Evolutionary conservation across 2,888 invertebrate species (phyloP), one percentile per base, ranked within the genome.

Genomic region (Eubasilissa splendida): DNA sequence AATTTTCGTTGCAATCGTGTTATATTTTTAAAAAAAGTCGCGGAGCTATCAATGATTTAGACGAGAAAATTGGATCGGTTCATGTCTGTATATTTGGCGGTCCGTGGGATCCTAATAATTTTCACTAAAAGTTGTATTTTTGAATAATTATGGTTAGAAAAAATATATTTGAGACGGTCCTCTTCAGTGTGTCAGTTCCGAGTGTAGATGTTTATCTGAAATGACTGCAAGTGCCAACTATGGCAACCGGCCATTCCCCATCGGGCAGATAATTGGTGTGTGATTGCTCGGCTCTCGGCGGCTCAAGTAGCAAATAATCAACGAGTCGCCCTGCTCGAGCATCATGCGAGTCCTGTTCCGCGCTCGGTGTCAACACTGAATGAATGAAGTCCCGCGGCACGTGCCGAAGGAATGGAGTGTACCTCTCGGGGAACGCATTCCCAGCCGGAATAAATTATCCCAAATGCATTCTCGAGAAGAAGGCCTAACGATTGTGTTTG

Each of bases 381-480:
- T 52, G 59, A 60, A 75, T 60, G 59, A 14, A 75, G 75, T 59
- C 75, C 53, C 22, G 50, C 14, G 75, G 75, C 75, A 60, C 75
- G 75, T 60, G 75, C 75, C 75, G 22, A 9, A 60, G 60, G 52
- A 75, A 52, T 75, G 60, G 60, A 60, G 75, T 59, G 75, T 50
- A 60, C 52, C 75, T 75, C 75, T 60, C 33, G 14, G 75, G 59
- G 75, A 75, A 75, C 53, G 75, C 59, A 60, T 75, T 60, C 60
- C 60, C 75, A 60, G 75, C 31, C 53, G 50, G 75, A 75, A 75
- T 75, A 75, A 75, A 75, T 75, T 75, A 75, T 75, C 75, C 75
- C 75, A 60, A 75, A 60, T 60, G 53, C 75, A 75, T 75, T 75
- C 75, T 60, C 75, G 11, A 22, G 7, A 50, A 59, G 58, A n/a